Base-by-base conservation (phyloP, 2,113 vertebrate genomes). In the Hemiprocne comata region DNA sequence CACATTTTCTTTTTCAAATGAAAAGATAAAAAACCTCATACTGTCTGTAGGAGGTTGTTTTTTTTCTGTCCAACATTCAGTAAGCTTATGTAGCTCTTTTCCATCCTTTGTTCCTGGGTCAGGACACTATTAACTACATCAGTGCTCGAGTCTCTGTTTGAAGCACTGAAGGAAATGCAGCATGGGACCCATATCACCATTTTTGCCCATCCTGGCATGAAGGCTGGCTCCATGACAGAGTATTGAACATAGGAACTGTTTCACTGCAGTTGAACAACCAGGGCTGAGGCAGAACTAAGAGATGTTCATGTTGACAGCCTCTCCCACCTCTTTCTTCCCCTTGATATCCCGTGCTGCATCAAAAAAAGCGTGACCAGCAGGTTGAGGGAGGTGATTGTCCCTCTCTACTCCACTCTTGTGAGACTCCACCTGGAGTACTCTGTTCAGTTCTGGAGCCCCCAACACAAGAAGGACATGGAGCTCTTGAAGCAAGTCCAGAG, bases 251-350 rank as follows among this genome's bases (percentile, higher is more conserved):
- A 83, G 31, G n/a, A 89, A 60, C 9, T 46, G 53, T 69, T 77
- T 61, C 50, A 73, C 11, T 73, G 60, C 8, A 62, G 17, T 10
- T 82, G 46, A 13, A 51, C 42, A 90, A 57, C 26, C 16, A 87
- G 20, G 11, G 18, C 51, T 78, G 48, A 78, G 29, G 16, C 29
- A 92, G 9, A 78, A 9, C 16, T 13, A 54, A 71, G 31, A 66
- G 24, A 0, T 54, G 16, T 16, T 48, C 7, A 60, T 31, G 16
- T 7, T 44, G 26, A 20, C 0, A 1, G 8, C 40, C 29, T 60
- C 23, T 77, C 26, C 31, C 34, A 73, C 9, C 40, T 42, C 40
- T 42, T 42, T 42, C 40, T 42, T 42, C 40, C 40, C 40, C 40
- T 42, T 42, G 12, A 13, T 42, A 42, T 42, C 40, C 40, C 14